Evolutionary conservation across 2,113 vertebrate species (phyloP).

Genomic region (Narcine bancroftii): DNA sequence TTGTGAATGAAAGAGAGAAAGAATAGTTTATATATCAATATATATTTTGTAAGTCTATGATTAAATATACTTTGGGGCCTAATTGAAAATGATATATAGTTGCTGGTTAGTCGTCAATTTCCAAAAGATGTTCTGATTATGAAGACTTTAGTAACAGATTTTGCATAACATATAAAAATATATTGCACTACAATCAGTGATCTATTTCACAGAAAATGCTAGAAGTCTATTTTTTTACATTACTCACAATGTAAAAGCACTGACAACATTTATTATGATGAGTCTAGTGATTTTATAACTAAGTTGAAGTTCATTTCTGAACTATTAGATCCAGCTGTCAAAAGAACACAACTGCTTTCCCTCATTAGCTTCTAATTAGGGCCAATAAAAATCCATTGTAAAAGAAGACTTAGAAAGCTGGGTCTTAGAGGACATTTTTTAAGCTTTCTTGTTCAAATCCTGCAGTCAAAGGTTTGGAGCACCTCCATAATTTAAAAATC

Average conservation of each 20-base stretch:
- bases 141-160: not conserved
- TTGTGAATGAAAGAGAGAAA: not conserved
- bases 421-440: not conserved
- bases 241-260: not conserved
- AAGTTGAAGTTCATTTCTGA: not conserved
- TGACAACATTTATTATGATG: not conserved
- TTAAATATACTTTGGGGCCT: not conserved
- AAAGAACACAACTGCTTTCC: not conserved
- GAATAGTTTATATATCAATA: not conserved
- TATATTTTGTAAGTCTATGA: not conserved
- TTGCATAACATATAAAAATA: not conserved
- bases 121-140: not conserved
- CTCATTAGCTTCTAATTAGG: not conserved
- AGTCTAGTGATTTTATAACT: not conserved
- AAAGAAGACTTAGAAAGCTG: not conserved
- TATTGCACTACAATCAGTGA: not conserved
- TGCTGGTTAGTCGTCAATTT: not conserved
- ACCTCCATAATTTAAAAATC: not conserved
- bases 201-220: not conserved
- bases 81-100: not conserved
- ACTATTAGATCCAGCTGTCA: slow-evolving; percentile 16
- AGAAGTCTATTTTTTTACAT: not conserved
- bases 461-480: not conserved
- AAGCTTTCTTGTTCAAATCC: not conserved
- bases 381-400: not conserved